Evolutionary conservation across 1,140 invertebrate species (phyloP).

Genomic region (Agraylea sexmaculata): DNA sequence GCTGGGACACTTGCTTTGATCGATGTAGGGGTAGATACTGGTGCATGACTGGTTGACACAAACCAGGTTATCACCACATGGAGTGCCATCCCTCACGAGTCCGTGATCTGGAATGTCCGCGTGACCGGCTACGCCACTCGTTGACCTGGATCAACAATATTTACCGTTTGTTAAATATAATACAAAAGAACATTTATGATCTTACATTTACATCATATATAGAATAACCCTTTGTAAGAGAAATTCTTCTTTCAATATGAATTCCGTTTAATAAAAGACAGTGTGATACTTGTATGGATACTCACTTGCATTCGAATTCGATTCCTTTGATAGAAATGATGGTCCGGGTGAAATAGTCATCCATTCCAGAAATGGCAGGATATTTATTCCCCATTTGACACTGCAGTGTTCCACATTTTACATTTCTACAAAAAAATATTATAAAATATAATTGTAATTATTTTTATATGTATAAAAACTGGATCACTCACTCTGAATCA

Average conservation of each 20-base stretch:
- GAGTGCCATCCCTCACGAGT: constrained; percentile 77
- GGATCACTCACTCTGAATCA: constrained; percentile 65
- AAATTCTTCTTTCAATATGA: neutral
- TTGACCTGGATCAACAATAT: constrained; percentile 43
- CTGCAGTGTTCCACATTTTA: constrained; percentile 79
- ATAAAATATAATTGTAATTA: constrained; percentile 7
- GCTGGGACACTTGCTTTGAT: constrained; percentile 76
- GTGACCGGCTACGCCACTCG: constrained; percentile 52
- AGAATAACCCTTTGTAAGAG: neutral
- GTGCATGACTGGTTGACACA: constrained; percentile 89
- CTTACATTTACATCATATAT: neutral
- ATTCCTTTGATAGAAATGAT: constrained; percentile 73
- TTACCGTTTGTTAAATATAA: no score
- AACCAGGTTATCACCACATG: constrained; percentile 82
- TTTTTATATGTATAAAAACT: neutral
- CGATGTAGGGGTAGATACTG: constrained; percentile 67
- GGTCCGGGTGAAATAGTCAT: constrained; percentile 72
- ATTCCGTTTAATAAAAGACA: neutral
- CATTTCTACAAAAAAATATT: constrained; percentile 51
- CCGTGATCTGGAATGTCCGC: constrained; percentile 58
- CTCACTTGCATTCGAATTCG: constrained; percentile 89
- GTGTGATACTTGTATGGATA: constrained; percentile 24
- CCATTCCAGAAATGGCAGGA: constrained; percentile 62
- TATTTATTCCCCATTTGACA: constrained; percentile 74
- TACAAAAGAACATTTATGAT: constrained; percentile 5